Base-by-base conservation (phyloP, 1,140 invertebrate genomes). In the Ericerus pela region DNA sequence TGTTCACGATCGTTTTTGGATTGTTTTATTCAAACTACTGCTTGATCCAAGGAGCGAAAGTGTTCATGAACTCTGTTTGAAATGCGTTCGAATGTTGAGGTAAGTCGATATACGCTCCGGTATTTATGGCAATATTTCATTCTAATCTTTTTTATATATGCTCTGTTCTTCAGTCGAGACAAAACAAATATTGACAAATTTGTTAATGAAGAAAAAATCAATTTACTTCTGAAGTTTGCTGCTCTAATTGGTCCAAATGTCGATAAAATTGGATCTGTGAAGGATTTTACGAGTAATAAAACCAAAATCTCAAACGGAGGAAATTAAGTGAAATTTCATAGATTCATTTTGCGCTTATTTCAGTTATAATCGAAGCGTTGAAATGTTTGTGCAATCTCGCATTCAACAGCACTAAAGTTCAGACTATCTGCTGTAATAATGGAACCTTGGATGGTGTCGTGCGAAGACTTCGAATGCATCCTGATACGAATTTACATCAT, bases 311-410 rank as follows among this genome's bases (percentile, higher is more conserved):
- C 6, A 29, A 11, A 20, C 11, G 24, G 20, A 24, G 22, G 26
- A 27, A 22, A 51, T 52, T 11, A 56, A 43, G 28, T 8, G 22
- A 41, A 37, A 47, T 27, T 14, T 2, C 24, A 41, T 43, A 20
- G 37, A 6, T 51, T 51, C n/a, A 22, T 4, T 26, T 56, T 53
- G 0, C 36, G 6, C n/a, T n/a, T 60, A 59, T 75, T 73, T 30
- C 66, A 79, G 79, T 80, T 59, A 75, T 75, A 11, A 65, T 85
- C 6, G 90, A 94, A 70, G 81, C 86, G 0, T 68, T 88, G 43
- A 96, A 95, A 71, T 82, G 88, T 65, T 68, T 96, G 2, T 93
- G 86, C 65, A 96, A 96, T 70, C 69, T 95, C 38, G 73, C 92
- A 43, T 94, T 79, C 66, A 89, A 94, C 66, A 88, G 84, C 70